Base-by-base conservation (phyloP, 2,113 vertebrate genomes). In the Antigone vipio region DNA sequence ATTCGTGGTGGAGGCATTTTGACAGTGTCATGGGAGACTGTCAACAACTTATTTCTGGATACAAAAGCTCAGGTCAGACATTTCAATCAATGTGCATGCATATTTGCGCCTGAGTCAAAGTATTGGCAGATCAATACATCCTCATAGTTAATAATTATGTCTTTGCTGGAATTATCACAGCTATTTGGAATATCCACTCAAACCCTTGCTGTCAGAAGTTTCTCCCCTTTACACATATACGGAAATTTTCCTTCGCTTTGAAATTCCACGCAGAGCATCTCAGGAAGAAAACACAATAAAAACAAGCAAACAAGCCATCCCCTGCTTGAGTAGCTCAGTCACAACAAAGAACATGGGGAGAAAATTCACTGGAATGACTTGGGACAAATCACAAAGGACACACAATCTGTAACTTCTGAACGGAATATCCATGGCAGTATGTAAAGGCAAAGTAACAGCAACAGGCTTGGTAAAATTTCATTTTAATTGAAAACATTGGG, bases 1-100 rank as follows among this genome's bases (percentile, higher is more conserved):
- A 82, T 24, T 84, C 0, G 0, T 44, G 32, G 32, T 45, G 21
- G 71, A 76, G 45, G 49, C 72, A 45, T 79, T 95, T 96, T 96
- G 87, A 76, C 95, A 76, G n/a, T 45, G 68, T 42, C 47, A 67
- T 0, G 5, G 50, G 74, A 94, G 44, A 93, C 72, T 85, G 82
- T 56, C 73, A 80, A 63, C 56, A 93, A 42, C 21, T 85, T 89
- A 85, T 94, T 95, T 90, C 74, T 93, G 85, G 49, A 38, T n/a
- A 92, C 30, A 60, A 73, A 91, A 78, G 34, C 77, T 91, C 35
- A 60, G 74, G 77, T 94, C 85, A 87, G 74, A 68, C 21, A 23
- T 64, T 68, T 38, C 62, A 85, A 5, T 82, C 49, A 34, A 23
- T 56, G 50, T 0, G 1, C 40, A 63, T 5, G 3, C 12, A 17